Evolutionary conservation across 2,888 invertebrate species (phyloP).

Genomic region (Chaetogeoica ovagalla): DNA sequence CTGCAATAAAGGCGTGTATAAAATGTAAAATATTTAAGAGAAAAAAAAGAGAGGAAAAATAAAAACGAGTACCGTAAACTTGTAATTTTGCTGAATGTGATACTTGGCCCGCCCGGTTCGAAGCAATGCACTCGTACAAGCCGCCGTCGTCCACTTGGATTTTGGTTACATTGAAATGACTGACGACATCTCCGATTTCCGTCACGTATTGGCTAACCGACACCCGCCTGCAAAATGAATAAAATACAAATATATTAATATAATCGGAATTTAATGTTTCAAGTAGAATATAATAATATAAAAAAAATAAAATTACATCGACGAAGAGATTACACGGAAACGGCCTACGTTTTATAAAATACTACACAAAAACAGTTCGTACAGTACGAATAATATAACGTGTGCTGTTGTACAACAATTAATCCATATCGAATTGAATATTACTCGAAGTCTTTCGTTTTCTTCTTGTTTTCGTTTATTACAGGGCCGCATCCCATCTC

Average conservation of each 20-base stretch:
- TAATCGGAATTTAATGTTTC: no score
- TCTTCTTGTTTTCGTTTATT: no score
- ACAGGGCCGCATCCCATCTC: no score
- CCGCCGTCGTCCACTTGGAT: slow-evolving; percentile 61
- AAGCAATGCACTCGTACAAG: slow-evolving; percentile 60
- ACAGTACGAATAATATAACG: no score
- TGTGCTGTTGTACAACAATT: no score
- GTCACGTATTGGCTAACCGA: slow-evolving; percentile 59
- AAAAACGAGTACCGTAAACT: slow-evolving; percentile 58
- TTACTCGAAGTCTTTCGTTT: no score
- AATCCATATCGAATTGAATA: no score
- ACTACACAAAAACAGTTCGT: no score
- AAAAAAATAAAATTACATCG: no score
- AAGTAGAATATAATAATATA: no score
- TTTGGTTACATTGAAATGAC: slow-evolving; percentile 61
- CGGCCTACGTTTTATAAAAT: no score
- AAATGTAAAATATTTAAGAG: not conserved
- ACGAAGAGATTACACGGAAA: no score
- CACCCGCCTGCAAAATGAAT: slow-evolving; percentile 1
- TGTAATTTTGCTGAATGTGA: slow-evolving; percentile 60
- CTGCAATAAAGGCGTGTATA: not conserved
- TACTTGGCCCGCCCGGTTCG: slow-evolving; percentile 60
- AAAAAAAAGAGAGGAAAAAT: not conserved
- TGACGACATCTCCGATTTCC: slow-evolving; percentile 60
- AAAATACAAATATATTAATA: not conserved